Percentiles rank a stretch among this genome's conserved stretches.
phyloP scores from a whole-genome alignment of 1,140 invertebrate species.

The Scylla paramamosain region DNA sequence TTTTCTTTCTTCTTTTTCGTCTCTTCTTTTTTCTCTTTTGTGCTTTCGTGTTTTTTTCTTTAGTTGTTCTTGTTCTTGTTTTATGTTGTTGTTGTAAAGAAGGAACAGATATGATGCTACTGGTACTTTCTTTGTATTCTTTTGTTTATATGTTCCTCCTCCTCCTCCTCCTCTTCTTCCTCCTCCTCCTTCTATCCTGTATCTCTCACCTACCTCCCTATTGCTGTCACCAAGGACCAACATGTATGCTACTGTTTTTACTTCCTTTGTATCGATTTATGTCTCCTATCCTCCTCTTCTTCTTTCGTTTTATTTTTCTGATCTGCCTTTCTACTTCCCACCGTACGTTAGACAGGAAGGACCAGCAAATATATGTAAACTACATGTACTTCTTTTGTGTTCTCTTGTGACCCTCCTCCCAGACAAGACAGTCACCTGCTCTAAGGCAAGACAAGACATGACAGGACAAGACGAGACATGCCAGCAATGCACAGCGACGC shows the following conservation, averaged over 20 bases:
- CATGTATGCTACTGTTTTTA: no score
- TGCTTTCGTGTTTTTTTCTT: neutral
- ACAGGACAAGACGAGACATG: no score
- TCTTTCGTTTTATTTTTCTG: neutral
- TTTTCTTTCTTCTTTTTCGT: conserved; percentile 1
- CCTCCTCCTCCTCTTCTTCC: neutral
- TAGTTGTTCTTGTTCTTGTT: neutral
- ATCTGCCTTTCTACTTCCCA: neutral
- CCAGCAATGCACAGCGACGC: no score
- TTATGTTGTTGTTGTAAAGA: neutral
- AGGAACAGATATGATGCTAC: no score
- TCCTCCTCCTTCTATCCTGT: neutral
- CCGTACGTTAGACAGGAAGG: neutral
- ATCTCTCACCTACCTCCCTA: neutral
- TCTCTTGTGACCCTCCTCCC: no score
- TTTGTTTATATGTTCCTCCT: neutral
- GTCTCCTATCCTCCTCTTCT: neutral
- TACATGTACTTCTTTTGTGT: neutral
- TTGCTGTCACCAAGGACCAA: neutral
- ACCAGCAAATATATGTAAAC: neutral
- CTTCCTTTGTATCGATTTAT: neutral
- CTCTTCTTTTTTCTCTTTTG: neutral
- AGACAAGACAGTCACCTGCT: no score
- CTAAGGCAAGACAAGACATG: no score
- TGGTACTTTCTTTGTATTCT: no score